phyloP scores from a whole-genome alignment of 2,113 vertebrate genomes.

The Odontophorus gujanensis region DNA sequence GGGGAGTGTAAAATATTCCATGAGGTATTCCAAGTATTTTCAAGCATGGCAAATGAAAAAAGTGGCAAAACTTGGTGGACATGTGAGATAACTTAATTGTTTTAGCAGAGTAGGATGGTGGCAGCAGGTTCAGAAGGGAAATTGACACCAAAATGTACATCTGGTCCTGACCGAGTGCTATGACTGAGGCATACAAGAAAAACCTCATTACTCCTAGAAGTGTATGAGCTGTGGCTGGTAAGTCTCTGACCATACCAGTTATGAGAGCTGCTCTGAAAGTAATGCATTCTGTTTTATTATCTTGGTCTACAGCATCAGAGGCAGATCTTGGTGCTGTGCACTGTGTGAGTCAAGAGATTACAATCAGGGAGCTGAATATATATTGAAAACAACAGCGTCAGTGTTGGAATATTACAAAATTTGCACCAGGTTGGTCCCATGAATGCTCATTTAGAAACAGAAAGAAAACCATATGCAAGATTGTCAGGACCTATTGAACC shows the following conservation, averaged over 20 bases:
- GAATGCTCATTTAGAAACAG: neutral
- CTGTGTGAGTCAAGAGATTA: too few relatives aligned
- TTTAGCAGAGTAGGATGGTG: neutral
- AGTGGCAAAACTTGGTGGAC: neutral
- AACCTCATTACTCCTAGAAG: neutral
- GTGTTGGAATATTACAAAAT: neutral
- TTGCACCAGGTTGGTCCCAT: neutral
- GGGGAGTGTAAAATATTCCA: neutral
- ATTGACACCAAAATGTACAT: neutral
- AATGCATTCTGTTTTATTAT: neutral
- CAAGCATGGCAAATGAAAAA: neutral
- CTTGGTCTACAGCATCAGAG: neutral
- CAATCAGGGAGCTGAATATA: neutral
- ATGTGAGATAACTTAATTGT: neutral
- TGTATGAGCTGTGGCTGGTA: neutral
- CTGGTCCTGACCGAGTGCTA: neutral
- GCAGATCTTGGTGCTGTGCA: neutral
- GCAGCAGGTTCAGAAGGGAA: neutral
- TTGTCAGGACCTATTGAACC: neutral
- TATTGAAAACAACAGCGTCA: neutral
- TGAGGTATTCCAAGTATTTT: conserved; percentile 33
- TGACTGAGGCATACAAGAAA: neutral
- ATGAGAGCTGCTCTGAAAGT: neutral
- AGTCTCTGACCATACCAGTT: neutral
- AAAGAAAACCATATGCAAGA: neutral